phyloP scores from a whole-genome alignment of 1,140 invertebrate species.

The Gerris buenoi region DNA sequence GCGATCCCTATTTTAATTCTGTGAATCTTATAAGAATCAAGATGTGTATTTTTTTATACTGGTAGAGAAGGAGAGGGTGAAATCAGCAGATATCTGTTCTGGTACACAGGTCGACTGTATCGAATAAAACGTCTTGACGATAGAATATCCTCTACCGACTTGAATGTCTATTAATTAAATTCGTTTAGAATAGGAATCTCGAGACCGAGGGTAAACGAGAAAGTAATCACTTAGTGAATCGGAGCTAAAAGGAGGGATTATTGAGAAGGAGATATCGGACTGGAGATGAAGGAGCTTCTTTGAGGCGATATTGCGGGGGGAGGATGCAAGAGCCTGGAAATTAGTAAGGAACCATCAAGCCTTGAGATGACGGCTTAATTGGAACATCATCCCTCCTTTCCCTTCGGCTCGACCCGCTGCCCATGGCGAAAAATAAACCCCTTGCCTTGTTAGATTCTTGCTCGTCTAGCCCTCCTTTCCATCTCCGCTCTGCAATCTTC shows the following conservation, averaged over 20 bases:
- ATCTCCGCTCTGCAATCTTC: no score
- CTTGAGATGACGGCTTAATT: conserved; percentile 6
- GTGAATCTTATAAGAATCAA: no score
- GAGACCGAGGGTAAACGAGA: neutral
- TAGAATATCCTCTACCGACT: no score
- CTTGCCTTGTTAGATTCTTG: neutral
- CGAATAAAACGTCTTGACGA: no score
- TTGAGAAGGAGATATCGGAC: neutral
- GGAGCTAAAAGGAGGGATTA: neutral
- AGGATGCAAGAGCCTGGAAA: neutral
- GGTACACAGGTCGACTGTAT: no score
- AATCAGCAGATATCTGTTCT: no score
- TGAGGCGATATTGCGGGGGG: neutral
- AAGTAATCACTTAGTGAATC: neutral
- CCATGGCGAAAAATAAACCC: neutral
- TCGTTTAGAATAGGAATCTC: neutral
- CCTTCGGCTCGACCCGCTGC: no score
- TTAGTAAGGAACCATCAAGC: neutral
- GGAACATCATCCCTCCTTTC: neutral
- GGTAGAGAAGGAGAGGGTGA: no score
- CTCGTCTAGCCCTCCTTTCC: neutral
- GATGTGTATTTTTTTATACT: no score
- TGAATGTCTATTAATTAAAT: neutral
- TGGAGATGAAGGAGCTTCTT: neutral
- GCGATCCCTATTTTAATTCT: no score